Evolutionary conservation across 2,113 vertebrate species (phyloP).

Genomic region (Mustelus asterias): DNA sequence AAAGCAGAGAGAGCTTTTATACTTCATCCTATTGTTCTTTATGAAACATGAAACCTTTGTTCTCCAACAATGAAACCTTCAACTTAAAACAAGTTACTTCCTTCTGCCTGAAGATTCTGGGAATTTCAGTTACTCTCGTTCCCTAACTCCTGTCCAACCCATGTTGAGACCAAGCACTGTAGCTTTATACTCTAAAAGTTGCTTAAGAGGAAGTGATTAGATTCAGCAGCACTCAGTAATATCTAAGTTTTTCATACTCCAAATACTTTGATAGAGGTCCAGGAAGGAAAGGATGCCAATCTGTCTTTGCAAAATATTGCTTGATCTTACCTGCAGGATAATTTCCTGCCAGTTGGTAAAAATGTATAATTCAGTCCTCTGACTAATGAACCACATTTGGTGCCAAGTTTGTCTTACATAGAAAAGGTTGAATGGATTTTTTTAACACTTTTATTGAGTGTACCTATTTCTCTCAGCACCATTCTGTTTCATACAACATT

Average conservation of each 20-base stretch:
- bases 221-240: background rate
- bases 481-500: background rate
- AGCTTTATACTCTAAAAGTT: background rate
- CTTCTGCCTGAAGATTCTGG: background rate
- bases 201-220: background rate
- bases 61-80: background rate
- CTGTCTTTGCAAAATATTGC: background rate
- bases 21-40: background rate
- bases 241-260: background rate
- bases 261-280: background rate
- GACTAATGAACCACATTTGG: background rate
- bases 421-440: background rate
- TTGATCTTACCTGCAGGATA: conserved; percentile 17
- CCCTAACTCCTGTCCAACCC: background rate
- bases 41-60: background rate
- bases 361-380: background rate
- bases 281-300: background rate
- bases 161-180: background rate
- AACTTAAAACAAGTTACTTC: background rate
- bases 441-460: background rate
- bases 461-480: background rate
- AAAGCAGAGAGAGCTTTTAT: background rate
- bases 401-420: background rate
- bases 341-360: conserved; percentile 1
- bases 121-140: background rate